Evolutionary conservation across 1,140 invertebrate species (phyloP).

Genomic region (Lepidotrigona ventralis): DNA sequence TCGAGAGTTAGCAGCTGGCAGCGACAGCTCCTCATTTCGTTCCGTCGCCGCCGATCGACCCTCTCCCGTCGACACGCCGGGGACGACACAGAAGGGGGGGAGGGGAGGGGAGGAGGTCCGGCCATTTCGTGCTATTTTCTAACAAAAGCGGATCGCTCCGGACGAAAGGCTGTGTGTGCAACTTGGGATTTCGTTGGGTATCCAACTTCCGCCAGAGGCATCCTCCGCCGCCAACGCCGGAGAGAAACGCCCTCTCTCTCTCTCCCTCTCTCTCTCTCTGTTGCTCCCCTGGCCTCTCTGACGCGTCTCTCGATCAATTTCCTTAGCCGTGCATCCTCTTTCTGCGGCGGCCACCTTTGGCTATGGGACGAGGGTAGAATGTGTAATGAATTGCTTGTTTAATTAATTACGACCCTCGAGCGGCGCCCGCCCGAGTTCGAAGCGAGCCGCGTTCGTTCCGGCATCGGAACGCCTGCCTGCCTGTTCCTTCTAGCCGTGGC

Average conservation of each 20-base stretch:
- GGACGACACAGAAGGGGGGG: background rate
- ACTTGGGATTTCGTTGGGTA: constrained; percentile 37
- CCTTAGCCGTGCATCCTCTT: constrained; percentile 71
- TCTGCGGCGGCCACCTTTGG: constrained; percentile 69
- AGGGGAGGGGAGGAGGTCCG: background rate
- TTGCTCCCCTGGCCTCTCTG: too few relatives aligned
- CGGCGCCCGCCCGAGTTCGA: constrained; percentile 25
- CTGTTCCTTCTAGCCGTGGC: background rate
- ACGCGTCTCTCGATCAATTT: constrained; percentile 77
- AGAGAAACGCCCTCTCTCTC: constrained; percentile 23
- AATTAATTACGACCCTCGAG: constrained; percentile 79
- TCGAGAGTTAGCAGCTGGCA: constrained; percentile 75
- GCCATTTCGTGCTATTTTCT: constrained; percentile 50
- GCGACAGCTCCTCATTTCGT: constrained; percentile 77
- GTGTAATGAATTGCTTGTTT: constrained; percentile 81
- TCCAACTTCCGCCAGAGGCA: constrained; percentile 40
- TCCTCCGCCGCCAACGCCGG: constrained; percentile 51
- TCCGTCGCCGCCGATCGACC: constrained; percentile 57
- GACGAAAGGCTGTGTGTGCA: constrained; percentile 18
- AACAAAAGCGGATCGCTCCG: constrained; percentile 25
- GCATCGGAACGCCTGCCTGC: background rate
- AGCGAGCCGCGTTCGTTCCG: constrained; percentile 16
- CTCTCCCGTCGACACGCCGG: constrained; percentile 6
- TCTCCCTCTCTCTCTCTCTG: constrained; percentile 39
- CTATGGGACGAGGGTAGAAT: constrained; percentile 75